Conservation (phyloP, 2,113 vertebrate genomes). For the Emydocephalus ijimae region DNA sequence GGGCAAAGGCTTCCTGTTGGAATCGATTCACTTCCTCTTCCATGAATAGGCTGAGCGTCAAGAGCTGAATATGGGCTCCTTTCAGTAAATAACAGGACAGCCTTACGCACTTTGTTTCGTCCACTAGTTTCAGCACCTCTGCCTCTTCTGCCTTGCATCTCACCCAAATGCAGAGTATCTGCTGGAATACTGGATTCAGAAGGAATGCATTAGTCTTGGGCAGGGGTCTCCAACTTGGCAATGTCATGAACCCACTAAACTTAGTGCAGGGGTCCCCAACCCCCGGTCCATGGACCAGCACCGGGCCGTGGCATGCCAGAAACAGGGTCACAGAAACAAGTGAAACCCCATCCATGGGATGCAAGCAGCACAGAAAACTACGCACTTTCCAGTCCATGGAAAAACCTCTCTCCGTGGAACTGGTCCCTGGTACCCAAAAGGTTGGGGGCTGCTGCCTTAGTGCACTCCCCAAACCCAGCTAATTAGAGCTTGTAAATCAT, state of each 20-base stretch:
- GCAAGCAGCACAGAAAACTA: too few relatives aligned
- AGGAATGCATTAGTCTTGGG: neutral
- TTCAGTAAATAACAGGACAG: neutral
- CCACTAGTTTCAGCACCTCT: neutral
- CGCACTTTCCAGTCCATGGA: too few relatives aligned
- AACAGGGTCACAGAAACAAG: too few relatives aligned
- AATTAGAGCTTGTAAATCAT: neutral
- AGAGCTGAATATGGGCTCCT: neutral
- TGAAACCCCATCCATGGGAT: too few relatives aligned
- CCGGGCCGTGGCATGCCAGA: too few relatives aligned
- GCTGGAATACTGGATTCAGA: neutral
- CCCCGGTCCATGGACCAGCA: too few relatives aligned
- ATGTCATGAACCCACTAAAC: neutral
- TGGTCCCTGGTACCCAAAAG: neutral
- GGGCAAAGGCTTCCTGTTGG: constrained; percentile 25
- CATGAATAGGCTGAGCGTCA: constrained; percentile 26
- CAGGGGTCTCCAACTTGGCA: neutral
- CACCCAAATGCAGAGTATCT: neutral
- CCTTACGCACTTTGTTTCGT: neutral
- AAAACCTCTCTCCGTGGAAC: too few relatives aligned
- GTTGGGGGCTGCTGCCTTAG: neutral
- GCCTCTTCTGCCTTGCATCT: neutral
- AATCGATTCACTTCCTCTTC: constrained; percentile 20
- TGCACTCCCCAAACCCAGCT: neutral
- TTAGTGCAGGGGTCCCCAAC: neutral